Base-by-base conservation (phyloP, 2,797 vertebrate species). In the Taeniopygia guttata region DNA sequence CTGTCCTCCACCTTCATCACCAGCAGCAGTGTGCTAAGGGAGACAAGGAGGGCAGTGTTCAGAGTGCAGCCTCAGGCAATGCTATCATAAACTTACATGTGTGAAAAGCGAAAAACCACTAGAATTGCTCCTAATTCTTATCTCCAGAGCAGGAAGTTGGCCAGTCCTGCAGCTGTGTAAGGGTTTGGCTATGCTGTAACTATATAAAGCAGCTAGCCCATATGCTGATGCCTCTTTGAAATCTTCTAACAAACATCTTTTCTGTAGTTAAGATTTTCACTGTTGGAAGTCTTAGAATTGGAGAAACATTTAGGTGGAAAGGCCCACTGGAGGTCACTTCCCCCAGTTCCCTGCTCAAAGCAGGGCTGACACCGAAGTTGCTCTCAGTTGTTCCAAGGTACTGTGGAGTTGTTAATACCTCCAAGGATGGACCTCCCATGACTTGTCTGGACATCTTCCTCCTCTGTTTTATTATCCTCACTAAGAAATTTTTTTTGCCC, bases 1-100 rank as follows among this genome's bases (percentile, higher is more conserved):
- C 97, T 99, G 99, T 49, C 99, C 99, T 2, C 99, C 99, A 0
- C 99, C 99, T 96, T 99, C 99, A 7, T 98, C 99, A 60, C 99
- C 99, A 22, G 99, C 99, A 4, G 99, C 99, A 0, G 99, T 99
- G 96, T 99, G 99, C 99, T 99, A 98, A 40, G 63, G 0, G 12
- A 94, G 84, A 96, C 30, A 89, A 78, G 76, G 19, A 87, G 26
- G 60, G 76, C 67, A 84, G 62, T 0, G 8, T n/a, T 97, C 79
- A 97, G 84, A 82, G 48, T 9, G 54, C 32, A 73, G 22, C 69
- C 70, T 49, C n/a, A 40, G 78, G 36, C 40, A 77, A 13, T 12
- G 62, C 76, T 80, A 40, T 68, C 60, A 80, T 17, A 56, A 70
- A 54, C 21, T 59, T 19, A 40, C 5, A 14, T 0, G 6, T 11